These are phyloP conservation scores for Macroteleia sp. DNA, from an alignment of 2,888 invertebrate species.

Conservation along the genomic window DNA sequence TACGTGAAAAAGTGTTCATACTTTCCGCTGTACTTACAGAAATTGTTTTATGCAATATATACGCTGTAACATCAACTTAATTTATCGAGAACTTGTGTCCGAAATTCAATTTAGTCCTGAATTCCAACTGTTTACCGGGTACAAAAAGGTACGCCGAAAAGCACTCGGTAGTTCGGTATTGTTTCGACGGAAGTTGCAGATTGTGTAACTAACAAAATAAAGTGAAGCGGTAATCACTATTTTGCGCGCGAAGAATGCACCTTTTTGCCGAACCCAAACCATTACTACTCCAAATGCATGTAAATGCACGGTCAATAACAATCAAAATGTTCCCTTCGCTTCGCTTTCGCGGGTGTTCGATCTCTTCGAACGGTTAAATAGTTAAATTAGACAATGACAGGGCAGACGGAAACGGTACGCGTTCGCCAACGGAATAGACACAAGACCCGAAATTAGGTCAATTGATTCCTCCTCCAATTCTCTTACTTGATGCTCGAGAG, in stretches of 20 bases:
- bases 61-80: neutral
- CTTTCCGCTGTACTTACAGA: neutral
- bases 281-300: constrained; percentile 19
- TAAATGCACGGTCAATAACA: constrained; percentile 39
- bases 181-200: constrained; percentile 19
- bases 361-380: constrained; percentile 71
- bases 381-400: constrained; percentile 77
- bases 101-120: constrained; percentile 22
- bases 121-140: constrained; percentile 14
- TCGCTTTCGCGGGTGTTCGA: constrained; percentile 18
- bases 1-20: neutral
- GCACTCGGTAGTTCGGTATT: neutral
- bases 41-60: neutral
- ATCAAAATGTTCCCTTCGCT: constrained; percentile 10
- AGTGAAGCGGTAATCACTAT: constrained; percentile 28
- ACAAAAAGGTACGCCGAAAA: constrained; percentile 21
- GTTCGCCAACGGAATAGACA: constrained; percentile 53
- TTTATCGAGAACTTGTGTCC: constrained; percentile 16
- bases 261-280: constrained; percentile 23
- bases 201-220: constrained; percentile 27
- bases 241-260: constrained; percentile 32
- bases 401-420: constrained; percentile 52
- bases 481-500: constrained; percentile 16
- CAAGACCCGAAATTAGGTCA: constrained; percentile 75
- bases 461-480: constrained; percentile 74